Conservation (phyloP, 2,888 invertebrate species). For the Machimus rusticus region DNA sequence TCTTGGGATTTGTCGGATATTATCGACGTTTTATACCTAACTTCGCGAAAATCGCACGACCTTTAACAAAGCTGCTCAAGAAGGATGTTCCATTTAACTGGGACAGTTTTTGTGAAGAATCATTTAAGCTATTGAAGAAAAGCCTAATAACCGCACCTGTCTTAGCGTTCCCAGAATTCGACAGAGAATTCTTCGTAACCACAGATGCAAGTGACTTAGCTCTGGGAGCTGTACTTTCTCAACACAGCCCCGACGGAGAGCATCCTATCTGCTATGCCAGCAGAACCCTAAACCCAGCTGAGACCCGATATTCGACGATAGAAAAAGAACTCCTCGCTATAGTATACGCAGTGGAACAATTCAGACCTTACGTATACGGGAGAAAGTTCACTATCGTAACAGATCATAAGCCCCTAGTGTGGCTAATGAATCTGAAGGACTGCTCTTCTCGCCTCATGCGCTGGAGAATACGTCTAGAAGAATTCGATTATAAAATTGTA, state of each 20-base stretch:
- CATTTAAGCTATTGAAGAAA: too few species aligned
- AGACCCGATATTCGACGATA: neutral
- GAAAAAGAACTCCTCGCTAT: neutral
- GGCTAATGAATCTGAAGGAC: conserved; percentile 25
- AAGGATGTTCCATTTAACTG: too few species aligned
- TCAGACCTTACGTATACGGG: neutral
- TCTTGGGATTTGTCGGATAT: too few species aligned
- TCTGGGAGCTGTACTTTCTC: neutral
- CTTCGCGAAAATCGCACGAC: too few species aligned
- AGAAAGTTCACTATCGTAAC: neutral
- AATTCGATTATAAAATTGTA: neutral
- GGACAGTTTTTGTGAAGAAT: too few species aligned
- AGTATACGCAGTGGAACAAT: too few species aligned
- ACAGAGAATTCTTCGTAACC: neutral
- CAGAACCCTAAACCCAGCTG: neutral
- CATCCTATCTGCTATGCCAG: neutral
- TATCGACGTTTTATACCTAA: neutral
- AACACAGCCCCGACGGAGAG: neutral
- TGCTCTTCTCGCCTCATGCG: conserved; percentile 48
- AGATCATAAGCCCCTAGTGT: neutral
- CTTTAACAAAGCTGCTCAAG: too few species aligned
- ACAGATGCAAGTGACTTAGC: neutral
- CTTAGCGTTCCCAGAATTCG: neutral
- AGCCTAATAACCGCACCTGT: neutral
- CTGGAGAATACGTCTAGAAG: conserved; percentile 41